Conservation (phyloP, 2,113 vertebrate species). For the Myodes glareolus region DNA sequence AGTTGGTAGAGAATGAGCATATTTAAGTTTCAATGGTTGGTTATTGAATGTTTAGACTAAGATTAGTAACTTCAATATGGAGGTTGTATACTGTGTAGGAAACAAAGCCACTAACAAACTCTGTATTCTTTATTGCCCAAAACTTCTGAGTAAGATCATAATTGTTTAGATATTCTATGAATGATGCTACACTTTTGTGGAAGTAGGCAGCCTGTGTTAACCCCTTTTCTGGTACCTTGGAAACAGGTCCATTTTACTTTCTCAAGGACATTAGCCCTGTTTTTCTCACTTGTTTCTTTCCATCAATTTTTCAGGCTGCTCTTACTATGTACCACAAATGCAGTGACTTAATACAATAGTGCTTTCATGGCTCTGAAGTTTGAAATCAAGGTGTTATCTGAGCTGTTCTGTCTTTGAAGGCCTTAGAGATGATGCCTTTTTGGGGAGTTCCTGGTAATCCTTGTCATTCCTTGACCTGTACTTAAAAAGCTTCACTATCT, state of each 20-base stretch:
- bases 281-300: background rate
- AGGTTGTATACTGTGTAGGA: background rate
- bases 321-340: background rate
- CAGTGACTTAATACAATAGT: background rate
- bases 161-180: background rate
- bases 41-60: conserved; percentile 34
- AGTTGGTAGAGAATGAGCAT: background rate
- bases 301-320: background rate
- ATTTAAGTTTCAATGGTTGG: background rate
- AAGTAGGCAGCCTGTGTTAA: background rate
- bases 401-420: background rate
- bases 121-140: conserved; percentile 4
- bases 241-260: conserved; percentile 31
- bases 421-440: background rate
- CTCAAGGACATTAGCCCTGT: background rate
- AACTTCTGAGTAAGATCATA: background rate
- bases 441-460: background rate
- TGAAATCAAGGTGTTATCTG: background rate
- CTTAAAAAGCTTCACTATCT: background rate
- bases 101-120: background rate
- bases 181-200: background rate
- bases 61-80: background rate
- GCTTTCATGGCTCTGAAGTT: background rate
- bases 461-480: background rate
- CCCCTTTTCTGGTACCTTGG: background rate